Evolutionary conservation across 2,888 invertebrate species (phyloP).

Genomic region (Xestobium rufovillosum): DNA sequence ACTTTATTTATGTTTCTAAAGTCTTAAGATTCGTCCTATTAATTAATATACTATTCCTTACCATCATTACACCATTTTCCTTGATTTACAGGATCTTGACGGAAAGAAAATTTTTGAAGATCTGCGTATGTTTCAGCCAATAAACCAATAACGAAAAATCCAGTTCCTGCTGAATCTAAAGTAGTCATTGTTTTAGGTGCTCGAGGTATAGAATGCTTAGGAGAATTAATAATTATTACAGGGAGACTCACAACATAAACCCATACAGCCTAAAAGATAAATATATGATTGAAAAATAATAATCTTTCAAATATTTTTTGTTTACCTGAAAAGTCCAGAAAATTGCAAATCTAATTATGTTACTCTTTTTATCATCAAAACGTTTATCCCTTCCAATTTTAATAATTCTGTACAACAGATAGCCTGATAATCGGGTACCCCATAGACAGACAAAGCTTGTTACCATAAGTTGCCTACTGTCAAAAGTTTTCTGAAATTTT

Average conservation of each 20-base stretch:
- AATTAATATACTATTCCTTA: no score
- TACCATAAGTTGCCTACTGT: slow-evolving; percentile 84
- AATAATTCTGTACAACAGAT: slow-evolving; percentile 81
- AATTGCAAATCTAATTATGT: slow-evolving; percentile 80
- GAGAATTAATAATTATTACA: slow-evolving; percentile 84
- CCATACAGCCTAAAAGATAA: slow-evolving; percentile 70
- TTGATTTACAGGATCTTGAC: slow-evolving; percentile 80
- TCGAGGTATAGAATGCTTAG: slow-evolving; percentile 65
- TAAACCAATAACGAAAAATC: slow-evolving; percentile 77
- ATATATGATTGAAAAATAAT: no score
- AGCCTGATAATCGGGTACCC: slow-evolving; percentile 80
- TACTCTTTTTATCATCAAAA: slow-evolving; percentile 82
- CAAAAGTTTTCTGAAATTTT: slow-evolving; percentile 57
- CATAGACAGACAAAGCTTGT: slow-evolving; percentile 81
- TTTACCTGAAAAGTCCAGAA: slow-evolving; percentile 86
- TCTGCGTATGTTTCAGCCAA: slow-evolving; percentile 86
- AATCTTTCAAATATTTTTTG: slow-evolving; percentile 10
- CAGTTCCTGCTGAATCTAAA: slow-evolving; percentile 77
- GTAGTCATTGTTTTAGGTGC: slow-evolving; percentile 82
- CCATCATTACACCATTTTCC: slow-evolving; percentile 91
- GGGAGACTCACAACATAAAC: slow-evolving; percentile 86
- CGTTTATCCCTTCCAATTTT: slow-evolving; percentile 87
- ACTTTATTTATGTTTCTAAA: no score
- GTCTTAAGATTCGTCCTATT: no score
- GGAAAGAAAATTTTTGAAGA: slow-evolving; percentile 84